These are phyloP conservation scores for Dasypogon diadema DNA, from an alignment of 2,888 invertebrate species.

Conservation along the genomic window DNA sequence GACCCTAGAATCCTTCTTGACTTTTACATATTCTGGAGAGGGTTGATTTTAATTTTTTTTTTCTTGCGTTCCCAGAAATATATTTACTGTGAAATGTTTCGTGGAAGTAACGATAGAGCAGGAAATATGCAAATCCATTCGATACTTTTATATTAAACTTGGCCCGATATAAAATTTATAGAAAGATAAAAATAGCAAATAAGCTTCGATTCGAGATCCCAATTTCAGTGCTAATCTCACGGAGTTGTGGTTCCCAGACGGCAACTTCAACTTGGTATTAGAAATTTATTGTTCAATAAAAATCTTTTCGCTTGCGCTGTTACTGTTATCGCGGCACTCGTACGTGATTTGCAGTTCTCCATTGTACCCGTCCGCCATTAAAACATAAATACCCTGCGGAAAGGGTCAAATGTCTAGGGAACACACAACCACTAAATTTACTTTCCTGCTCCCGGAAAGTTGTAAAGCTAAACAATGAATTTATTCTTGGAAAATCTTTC, in stretches of 20 bases:
- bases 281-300: slow-evolving; percentile 54
- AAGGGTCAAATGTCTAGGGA: slow-evolving; percentile 49
- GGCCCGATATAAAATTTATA: slow-evolving; percentile 41
- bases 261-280: slow-evolving; percentile 47
- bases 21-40: too few species aligned
- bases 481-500: slow-evolving; percentile 49
- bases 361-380: slow-evolving; percentile 47
- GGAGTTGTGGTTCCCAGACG: slow-evolving; percentile 37
- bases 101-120: background rate
- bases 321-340: slow-evolving; percentile 52
- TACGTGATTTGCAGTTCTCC: slow-evolving; percentile 52
- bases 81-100: too few species aligned
- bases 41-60: too few species aligned
- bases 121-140: slow-evolving; percentile 11
- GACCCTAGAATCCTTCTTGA: too few species aligned
- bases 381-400: slow-evolving; percentile 49
- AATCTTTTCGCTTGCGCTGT: slow-evolving; percentile 46
- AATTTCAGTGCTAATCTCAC: slow-evolving; percentile 40
- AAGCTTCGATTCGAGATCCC: slow-evolving; percentile 42
- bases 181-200: slow-evolving; percentile 48
- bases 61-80: too few species aligned
- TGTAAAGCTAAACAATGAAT: slow-evolving; percentile 50
- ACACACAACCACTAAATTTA: slow-evolving; percentile 44
- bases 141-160: background rate
- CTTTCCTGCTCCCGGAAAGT: slow-evolving; percentile 44